Conservation (phyloP, 2,888 invertebrate species). For the Eupithecia insigniata region DNA sequence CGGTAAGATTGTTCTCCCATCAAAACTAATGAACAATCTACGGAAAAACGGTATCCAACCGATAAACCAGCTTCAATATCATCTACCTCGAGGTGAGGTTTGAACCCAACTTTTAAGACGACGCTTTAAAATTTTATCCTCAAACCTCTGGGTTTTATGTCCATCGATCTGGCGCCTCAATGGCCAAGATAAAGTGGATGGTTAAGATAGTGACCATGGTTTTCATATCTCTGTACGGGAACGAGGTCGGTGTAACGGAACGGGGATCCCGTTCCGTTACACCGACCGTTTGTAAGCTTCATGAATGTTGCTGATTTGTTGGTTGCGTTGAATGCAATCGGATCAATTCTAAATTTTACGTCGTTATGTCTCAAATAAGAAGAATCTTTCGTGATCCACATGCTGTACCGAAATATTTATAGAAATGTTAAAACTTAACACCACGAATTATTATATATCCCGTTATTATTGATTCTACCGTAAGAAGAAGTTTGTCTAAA, state of each 20-base stretch:
- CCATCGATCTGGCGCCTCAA: conserved; percentile 40
- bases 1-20: conserved; percentile 2
- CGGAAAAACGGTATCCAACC: conserved; percentile 25
- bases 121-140: conserved; percentile 47
- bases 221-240: conserved; percentile 14
- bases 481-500: too few relatives aligned
- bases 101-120: conserved; percentile 37
- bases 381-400: neutral
- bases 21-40: conserved; percentile 10
- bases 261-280: too few relatives aligned
- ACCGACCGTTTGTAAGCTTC: neutral
- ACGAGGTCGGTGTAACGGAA: neutral
- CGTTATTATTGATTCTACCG: too few relatives aligned
- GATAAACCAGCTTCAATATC: conserved; percentile 41
- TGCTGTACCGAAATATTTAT: neutral
- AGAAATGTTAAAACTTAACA: too few relatives aligned
- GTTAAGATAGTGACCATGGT: conserved; percentile 34
- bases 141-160: conserved; percentile 41
- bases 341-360: neutral
- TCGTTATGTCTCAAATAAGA: neutral
- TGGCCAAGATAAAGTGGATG: conserved; percentile 37
- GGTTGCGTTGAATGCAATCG: neutral
- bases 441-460: too few relatives aligned
- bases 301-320: neutral
- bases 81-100: conserved; percentile 39